Percentiles rank a stretch among this genome's conserved stretches.
phyloP scores from a whole-genome alignment of 2,113 vertebrate genomes.

The Chlorocebus sabaeus region DNA sequence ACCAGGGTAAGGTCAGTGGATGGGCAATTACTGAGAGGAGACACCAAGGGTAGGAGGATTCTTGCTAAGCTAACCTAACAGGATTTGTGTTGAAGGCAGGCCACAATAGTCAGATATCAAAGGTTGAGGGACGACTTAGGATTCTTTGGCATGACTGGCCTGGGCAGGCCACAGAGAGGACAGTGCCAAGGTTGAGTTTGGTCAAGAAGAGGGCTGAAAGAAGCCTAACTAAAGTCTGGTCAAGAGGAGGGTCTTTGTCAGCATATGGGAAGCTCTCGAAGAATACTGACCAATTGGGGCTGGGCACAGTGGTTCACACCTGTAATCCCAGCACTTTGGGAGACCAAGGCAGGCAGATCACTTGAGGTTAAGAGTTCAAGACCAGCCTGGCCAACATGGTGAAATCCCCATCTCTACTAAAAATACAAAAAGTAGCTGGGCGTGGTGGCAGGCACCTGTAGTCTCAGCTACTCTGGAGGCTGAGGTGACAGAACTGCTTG shows the following conservation, averaged over 20 bases:
- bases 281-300: not conserved
- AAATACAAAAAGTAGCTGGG: not conserved
- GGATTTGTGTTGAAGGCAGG: not conserved
- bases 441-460: too few species aligned
- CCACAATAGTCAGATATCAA: not conserved
- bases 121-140: not conserved
- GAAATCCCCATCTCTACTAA: not conserved
- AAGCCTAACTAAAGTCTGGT: not conserved
- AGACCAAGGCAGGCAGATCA: too few species aligned
- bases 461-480: too few species aligned
- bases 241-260: not conserved
- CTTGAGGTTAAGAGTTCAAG: not conserved
- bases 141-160: not conserved
- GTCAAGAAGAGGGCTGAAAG: not conserved
- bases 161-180: not conserved
- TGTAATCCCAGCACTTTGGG: not conserved
- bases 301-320: not conserved
- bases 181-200: not conserved
- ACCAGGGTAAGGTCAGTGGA: too few species aligned
- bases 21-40: not conserved
- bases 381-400: not conserved
- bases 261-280: not conserved
- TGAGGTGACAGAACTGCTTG: too few species aligned
- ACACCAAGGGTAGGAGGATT: not conserved
- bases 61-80: not conserved